Conservation (phyloP, 2,797 vertebrate species). For the Acipenser oxyrinchus region DNA sequence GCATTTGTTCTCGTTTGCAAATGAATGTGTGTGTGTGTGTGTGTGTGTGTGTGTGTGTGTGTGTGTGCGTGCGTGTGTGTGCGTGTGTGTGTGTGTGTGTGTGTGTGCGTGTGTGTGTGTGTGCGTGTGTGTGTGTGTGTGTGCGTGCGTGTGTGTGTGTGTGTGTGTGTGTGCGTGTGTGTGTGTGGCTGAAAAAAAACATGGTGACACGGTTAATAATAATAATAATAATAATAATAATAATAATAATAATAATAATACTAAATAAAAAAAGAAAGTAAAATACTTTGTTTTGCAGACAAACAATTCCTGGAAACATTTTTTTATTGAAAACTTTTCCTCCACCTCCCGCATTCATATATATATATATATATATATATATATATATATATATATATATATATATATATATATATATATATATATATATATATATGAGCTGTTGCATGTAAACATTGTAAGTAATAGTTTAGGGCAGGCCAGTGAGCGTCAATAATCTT, state of each 20-base stretch:
- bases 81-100: background rate
- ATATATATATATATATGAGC: background rate
- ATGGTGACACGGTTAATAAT: background rate
- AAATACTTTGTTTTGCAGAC: background rate
- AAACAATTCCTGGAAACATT: background rate
- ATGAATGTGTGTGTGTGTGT: background rate
- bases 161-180: background rate
- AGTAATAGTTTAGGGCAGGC: background rate
- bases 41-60: background rate
- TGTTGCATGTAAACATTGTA: background rate
- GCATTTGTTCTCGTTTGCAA: too few relatives aligned
- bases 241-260: too few relatives aligned
- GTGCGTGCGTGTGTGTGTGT: background rate
- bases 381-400: slow-evolving; percentile 3
- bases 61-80: too few relatives aligned
- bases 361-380: background rate
- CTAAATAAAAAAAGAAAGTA: background rate
- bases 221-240: too few relatives aligned
- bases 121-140: background rate
- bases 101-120: background rate
- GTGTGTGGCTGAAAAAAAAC: background rate
- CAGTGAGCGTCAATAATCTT: slow-evolving; percentile 14
- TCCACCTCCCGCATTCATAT: background rate
- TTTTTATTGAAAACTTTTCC: background rate
- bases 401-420: background rate